Evolutionary conservation across 1,140 invertebrate genomes (phyloP), one percentile per base, ranked within the genome.

Genomic region (Colletes gigas): DNA sequence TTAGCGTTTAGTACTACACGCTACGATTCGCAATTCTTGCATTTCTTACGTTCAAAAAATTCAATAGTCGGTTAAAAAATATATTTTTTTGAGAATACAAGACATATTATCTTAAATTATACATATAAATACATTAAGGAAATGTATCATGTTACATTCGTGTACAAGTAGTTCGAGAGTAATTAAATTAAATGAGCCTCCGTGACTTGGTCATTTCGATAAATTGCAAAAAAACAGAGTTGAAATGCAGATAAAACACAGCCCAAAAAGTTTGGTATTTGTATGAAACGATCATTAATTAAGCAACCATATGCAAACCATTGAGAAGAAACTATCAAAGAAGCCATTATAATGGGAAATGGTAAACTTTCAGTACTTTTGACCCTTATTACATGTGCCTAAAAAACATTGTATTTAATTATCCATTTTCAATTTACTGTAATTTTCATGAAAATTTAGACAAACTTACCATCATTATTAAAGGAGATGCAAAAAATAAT

Each of bases 281-380:
- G 94, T 88, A 97, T 95, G 92, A 96, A 97, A 59, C 91, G 87
- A 92, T 97, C 97, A 60, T 95, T 91, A 83, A 96, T 94, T 74
- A 97, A 91, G 78, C 94, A 90, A 62, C 97, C 97, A 92, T 97
- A 97, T 1, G 96, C 89, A 83, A 95, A 95, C 97, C 97, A 97
- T 82, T 97, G 95, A 47, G 94, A 92, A 50, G 95, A 96, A 3
- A 97, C 96, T 66, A 97, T 92, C 88, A 97, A 96, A 50, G 96
- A 96, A 83, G 95, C 94, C 21, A 96, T 90, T 91, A 97, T 97
- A 80, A 97, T 94, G 19, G 96, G 96, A 91, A 97, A 97, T 80
- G 97, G 97, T 85, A 97, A 94, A 91, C 95, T 96, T 80, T 97
- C 97, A 6, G 96, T 95, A 90, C 94, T 97, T 90, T 96, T 96